Evolutionary conservation across 2,888 invertebrate genomes (phyloP), one percentile per base, ranked within the genome.

Genomic region (Zonitis immaculata): DNA sequence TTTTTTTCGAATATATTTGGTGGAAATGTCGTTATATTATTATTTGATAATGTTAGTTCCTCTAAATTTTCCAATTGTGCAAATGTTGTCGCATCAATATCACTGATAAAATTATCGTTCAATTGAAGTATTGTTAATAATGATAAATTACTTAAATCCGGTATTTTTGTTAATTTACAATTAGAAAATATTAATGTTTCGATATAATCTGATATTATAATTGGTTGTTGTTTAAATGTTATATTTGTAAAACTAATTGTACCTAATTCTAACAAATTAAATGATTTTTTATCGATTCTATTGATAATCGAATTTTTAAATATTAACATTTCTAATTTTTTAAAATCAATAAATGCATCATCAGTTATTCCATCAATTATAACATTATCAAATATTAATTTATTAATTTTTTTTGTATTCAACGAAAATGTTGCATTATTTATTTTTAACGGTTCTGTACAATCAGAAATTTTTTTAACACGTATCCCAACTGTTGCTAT

Each of bases 31-130:
- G 77, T 79, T 26, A 91, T 79, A 6, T 80, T 77, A 68, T 91
- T 91, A 60, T 85, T 81, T 14, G 88, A 86, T 7, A 91, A 75
- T 66, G 88, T 86, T 25, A 91, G 73, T 66, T 89, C 88, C 69
- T 86, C 85, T 49, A 91, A 79, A 44, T 82, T 81, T 9, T 82
- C 76, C 20, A 86, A 75, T 18, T 80, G 78, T 53, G 82, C 81
- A 72, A 90, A 89, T 0, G 82, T 78, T 48, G 78, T 77, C 16
- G 78, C 78, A 51, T 84, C 81, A 65, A 87, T 77, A 4, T 81
- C 79, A 46, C 79, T 80, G 45, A 91, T 73, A 49, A 80, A 79
- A 67, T 91, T 91, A 49, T 84, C 82, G 26, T 84, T 82, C 53
- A 89, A 75, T 67, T 86, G 87, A 30, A 88, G 79, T 54, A 82